Percentiles rank a stretch among this genome's conserved stretches.
phyloP scores from a whole-genome alignment of 2,113 vertebrate species.

The Thamnaconus septentrionalis region DNA sequence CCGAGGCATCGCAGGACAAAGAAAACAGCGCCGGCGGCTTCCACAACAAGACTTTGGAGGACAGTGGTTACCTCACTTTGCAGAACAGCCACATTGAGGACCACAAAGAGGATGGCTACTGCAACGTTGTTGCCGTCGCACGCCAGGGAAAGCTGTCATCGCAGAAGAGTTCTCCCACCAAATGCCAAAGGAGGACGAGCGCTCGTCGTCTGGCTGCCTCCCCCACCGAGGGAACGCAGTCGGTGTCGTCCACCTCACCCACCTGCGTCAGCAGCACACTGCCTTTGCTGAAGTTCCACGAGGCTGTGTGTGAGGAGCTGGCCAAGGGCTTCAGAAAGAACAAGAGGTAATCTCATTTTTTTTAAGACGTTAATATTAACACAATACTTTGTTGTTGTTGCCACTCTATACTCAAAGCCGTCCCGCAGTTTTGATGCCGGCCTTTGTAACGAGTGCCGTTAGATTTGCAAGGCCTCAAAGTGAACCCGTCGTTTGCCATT shows the following conservation, averaged over 20 bases:
- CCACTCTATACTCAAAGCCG: too few species aligned
- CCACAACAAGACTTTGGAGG: conserved; percentile 49
- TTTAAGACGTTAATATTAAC: too few species aligned
- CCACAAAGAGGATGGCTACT: conserved; percentile 21
- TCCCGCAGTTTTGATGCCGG: too few species aligned
- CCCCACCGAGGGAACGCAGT: background rate
- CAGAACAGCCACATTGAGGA: conserved; percentile 68
- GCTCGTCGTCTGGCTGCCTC: too few species aligned
- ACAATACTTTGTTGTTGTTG: too few species aligned
- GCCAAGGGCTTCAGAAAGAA: conserved; percentile 78
- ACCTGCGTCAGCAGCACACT: conserved; percentile 54
- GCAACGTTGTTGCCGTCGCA: background rate
- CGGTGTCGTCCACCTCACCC: conserved; percentile 25
- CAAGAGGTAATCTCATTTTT: conserved; percentile 55
- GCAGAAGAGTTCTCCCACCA: conserved; percentile 21
- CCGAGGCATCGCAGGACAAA: conserved; percentile 60
- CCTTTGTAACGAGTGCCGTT: too few species aligned
- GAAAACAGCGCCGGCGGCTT: conserved; percentile 59
- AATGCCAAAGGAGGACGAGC: background rate
- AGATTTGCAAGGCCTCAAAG: too few species aligned
- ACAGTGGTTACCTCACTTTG: conserved; percentile 77
- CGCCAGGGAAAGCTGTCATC: conserved; percentile 1
- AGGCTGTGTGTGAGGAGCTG: conserved; percentile 83
- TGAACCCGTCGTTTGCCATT: too few species aligned
- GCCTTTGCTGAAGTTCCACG: conserved; percentile 83